These are phyloP conservation scores for Pterostichus madidus DNA, from an alignment of 2,888 invertebrate species.

Conservation along the genomic window DNA sequence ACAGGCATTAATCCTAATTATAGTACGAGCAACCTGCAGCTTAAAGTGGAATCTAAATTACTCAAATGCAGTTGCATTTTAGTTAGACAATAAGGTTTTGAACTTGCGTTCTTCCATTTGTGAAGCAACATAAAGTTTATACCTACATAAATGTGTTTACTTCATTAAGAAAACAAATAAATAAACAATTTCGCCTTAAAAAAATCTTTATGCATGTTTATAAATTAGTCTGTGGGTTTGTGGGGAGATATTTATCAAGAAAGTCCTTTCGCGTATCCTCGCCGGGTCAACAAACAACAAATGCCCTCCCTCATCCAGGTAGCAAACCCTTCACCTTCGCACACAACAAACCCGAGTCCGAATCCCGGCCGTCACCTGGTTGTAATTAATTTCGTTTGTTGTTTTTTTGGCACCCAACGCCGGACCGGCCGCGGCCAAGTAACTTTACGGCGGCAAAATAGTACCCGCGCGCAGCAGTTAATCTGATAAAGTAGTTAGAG, in stretches of 20 bases:
- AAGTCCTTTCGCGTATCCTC: neutral
- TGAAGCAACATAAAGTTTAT: too few species aligned
- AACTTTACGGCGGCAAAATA: slow-evolving; percentile 57
- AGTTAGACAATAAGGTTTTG: too few species aligned
- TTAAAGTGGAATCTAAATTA: too few species aligned
- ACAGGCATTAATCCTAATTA: too few species aligned
- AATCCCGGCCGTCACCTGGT: slow-evolving; percentile 42
- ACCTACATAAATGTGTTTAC: too few species aligned
- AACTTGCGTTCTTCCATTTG: too few species aligned
- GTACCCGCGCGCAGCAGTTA: slow-evolving; percentile 61
- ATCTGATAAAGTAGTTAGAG: slow-evolving; percentile 66
- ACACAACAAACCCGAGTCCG: slow-evolving; percentile 1
- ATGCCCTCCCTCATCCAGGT: neutral
- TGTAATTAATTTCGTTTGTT: slow-evolving; percentile 53
- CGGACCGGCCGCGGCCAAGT: slow-evolving; percentile 24
- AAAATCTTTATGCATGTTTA: neutral
- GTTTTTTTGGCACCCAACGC: slow-evolving; percentile 41
- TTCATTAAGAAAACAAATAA: neutral
- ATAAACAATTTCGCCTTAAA: neutral
- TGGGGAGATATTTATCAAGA: neutral
- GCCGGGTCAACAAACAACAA: neutral
- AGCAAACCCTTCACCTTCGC: neutral
- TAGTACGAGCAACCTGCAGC: too few species aligned
- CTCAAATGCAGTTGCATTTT: too few species aligned
- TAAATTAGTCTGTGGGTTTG: neutral